Evolutionary conservation across 1,140 invertebrate genomes (phyloP).

Genomic region (Drosophila nikananu): DNA sequence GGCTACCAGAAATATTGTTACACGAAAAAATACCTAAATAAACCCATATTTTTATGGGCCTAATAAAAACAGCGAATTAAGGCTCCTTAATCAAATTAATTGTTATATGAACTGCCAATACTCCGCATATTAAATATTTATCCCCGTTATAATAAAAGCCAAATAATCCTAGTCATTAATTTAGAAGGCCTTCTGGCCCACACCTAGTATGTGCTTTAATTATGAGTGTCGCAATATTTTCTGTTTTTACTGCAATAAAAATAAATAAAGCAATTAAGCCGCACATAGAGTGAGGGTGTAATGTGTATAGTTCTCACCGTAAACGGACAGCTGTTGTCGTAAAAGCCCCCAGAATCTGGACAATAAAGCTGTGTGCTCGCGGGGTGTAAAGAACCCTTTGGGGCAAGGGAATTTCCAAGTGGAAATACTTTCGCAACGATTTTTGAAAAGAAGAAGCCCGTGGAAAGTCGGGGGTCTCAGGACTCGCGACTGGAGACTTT

Average conservation of each 20-base stretch:
- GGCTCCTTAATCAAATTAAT: constrained; percentile 22
- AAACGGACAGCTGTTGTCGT: constrained; percentile 29
- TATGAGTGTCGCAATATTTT: constrained; percentile 10
- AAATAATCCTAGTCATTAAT: constrained; percentile 19
- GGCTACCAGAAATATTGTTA: neutral
- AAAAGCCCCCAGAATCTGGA: constrained; percentile 12
- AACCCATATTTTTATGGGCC: constrained; percentile 2
- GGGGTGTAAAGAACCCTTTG: constrained; percentile 23
- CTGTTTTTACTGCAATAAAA: constrained; percentile 7
- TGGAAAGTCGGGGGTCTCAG: neutral
- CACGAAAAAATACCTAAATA: too few species aligned
- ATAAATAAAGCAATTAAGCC: constrained; percentile 15
- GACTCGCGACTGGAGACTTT: constrained; percentile 31
- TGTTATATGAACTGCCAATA: neutral
- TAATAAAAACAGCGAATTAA: neutral
- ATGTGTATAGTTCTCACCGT: constrained; percentile 4
- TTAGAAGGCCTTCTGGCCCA: neutral
- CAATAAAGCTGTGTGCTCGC: constrained; percentile 5
- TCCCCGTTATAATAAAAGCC: constrained; percentile 4
- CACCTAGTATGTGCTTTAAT: constrained; percentile 17
- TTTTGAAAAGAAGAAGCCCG: constrained; percentile 1
- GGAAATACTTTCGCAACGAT: constrained; percentile 48
- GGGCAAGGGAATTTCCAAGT: constrained; percentile 12
- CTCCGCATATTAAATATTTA: constrained; percentile 26
- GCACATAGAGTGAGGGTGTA: neutral